Base-by-base conservation (phyloP, 2,113 vertebrate species). In the Tonatia bakeri region DNA sequence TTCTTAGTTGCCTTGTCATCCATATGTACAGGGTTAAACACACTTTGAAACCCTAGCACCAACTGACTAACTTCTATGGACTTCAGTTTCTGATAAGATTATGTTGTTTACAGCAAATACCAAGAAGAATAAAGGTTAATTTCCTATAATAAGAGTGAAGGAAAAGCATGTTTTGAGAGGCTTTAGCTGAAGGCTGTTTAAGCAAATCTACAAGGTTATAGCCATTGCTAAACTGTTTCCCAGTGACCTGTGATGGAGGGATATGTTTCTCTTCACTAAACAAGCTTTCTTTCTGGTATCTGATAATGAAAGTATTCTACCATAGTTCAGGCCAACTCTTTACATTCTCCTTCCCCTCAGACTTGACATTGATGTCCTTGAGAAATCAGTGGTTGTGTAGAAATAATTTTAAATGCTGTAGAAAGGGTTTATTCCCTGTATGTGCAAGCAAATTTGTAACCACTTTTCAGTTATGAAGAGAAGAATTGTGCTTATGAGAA, bases 61-160 rank as follows among this genome's bases (percentile, higher is more conserved):
- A 36, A 80, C 77, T 22, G 94, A 28, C 26, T 94, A 90, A 96
- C 16, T 93, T 91, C 20, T 86, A 40, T 87, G 79, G 87, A 73
- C 59, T 92, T 87, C 45, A 86, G 28, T 95, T 93, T 85, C 65
- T 95, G 54, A 87, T 93, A 90, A 97, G 79, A 83, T 96, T 94
- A 76, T 94, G 38, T 83, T 92, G 88, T 90, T 93, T 70, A 89
- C 54, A 73, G 50, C 95, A 64, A 86, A 24, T 79, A 38, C 7
- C 19, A 73, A 36, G 81, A 90, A 88, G 90, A 91, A 52, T 77
- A 56, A 56, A 94, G 72, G 64, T 40, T 43, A 47, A 77, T 77
- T 85, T 93, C 70, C 52, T 77, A 17, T 77, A 65, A 14, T 72
- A 79, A 87, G 36, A 89, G 56, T 87, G 50, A 50, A 75, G 26